Conservation (phyloP, 30 jellyfish, hydroid and myxozoan species). For the Aurelia sp. region DNA sequence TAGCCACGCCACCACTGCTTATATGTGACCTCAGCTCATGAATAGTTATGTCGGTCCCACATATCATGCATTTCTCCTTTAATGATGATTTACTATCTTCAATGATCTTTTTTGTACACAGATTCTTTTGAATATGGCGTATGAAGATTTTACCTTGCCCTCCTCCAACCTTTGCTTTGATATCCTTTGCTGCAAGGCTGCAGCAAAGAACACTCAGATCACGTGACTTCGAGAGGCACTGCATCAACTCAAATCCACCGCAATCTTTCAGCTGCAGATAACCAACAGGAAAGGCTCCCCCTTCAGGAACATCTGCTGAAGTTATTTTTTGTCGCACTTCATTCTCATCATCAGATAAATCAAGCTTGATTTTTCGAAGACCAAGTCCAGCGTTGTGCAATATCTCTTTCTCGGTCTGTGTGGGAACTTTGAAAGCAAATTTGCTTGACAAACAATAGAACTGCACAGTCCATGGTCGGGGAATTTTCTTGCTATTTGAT, state of each 20-base stretch:
- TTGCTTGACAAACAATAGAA: slow-evolving; percentile 28
- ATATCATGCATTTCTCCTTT: slow-evolving; percentile 37
- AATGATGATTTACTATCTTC: slow-evolving; percentile 8
- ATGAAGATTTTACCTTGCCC: slow-evolving; percentile 53
- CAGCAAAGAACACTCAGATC: slow-evolving; percentile 44
- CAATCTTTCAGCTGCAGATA: slow-evolving; percentile 55
- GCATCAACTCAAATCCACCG: slow-evolving; percentile 55
- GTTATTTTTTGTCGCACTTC: slow-evolving; percentile 25
- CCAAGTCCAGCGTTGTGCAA: slow-evolving; percentile 52
- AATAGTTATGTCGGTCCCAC: slow-evolving; percentile 14
- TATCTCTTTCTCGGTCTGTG: slow-evolving; percentile 33
- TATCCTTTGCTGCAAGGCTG: slow-evolving; percentile 41
- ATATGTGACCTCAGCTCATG: slow-evolving; percentile 44
- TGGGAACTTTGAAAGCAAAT: slow-evolving; percentile 43
- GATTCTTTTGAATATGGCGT: slow-evolving; percentile 46
- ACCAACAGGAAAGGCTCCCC: slow-evolving; percentile 39
- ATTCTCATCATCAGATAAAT: slow-evolving; percentile 31
- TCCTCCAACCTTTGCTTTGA: slow-evolving; percentile 53
- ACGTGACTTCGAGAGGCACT: slow-evolving; percentile 45
- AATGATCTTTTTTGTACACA: neutral
- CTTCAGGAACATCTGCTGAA: slow-evolving; percentile 13
- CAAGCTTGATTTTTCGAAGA: slow-evolving; percentile 36
- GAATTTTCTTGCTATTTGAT: neutral
- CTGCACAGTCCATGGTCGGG: slow-evolving; percentile 43
- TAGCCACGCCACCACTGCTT: neutral